Evolutionary conservation across 2,113 vertebrate genomes (phyloP).

Genomic region (Mus musculus): GRCm39 chr2:170417501-170418000

Average conservation of each 20-base stretch:
- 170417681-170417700: neutral
- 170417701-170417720: rapidly evolving
- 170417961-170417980: rapidly evolving
- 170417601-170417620: neutral
- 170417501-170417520: rapidly evolving
- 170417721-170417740: neutral
- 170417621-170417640: neutral
- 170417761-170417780: neutral
- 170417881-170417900: neutral
- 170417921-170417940: neutral
- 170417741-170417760: neutral
- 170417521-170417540: too few species aligned
- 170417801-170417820: neutral
- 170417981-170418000: rapidly evolving
- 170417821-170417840: neutral
- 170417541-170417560: neutral
- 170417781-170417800: neutral
- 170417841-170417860: neutral
- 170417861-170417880: neutral
- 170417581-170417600: neutral
- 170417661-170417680: neutral
- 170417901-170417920: neutral
- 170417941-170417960: too few species aligned
- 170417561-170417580: too few species aligned
- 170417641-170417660: neutral